These are phyloP conservation scores for Panagrolaimus sp. DNA, from an alignment of 1,140 invertebrate genomes.

Conservation along the genomic window DNA sequence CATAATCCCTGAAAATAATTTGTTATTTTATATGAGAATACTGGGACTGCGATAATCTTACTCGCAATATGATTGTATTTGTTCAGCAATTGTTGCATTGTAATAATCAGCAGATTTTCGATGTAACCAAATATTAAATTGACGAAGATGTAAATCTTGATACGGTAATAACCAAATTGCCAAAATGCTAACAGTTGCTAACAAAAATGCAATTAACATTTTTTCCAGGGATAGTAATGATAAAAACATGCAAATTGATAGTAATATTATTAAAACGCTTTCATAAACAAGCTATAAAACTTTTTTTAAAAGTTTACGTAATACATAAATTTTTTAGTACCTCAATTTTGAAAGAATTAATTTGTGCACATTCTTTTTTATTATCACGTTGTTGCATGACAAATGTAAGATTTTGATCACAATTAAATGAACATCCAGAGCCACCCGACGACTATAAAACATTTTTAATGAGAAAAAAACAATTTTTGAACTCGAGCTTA, in stretches of 20 bases:
- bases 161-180: conserved; percentile 45
- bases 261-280: conserved; percentile 44
- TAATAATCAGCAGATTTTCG: conserved; percentile 15
- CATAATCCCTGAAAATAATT: conserved; percentile 7
- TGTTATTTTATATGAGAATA: neutral
- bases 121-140: conserved; percentile 48
- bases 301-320: neutral
- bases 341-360: conserved; percentile 6
- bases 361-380: too few species aligned
- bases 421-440: too few species aligned
- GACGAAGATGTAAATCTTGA: conserved; percentile 31
- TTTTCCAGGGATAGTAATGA: conserved; percentile 54
- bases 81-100: conserved; percentile 33
- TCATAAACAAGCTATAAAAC: conserved; percentile 49
- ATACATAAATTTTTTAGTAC: neutral
- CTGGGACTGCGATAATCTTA: conserved; percentile 17
- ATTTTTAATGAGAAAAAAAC: neutral
- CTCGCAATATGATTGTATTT: conserved; percentile 35
- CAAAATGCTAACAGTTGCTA: conserved; percentile 30
- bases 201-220: conserved; percentile 42
- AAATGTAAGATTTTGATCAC: too few species aligned
- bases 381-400: too few species aligned
- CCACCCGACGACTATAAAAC: too few species aligned
- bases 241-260: conserved; percentile 53
- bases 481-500: conserved; percentile 21